Base-by-base conservation (phyloP, 2,888 invertebrate genomes). In the Ochropleura leucogaster region DNA sequence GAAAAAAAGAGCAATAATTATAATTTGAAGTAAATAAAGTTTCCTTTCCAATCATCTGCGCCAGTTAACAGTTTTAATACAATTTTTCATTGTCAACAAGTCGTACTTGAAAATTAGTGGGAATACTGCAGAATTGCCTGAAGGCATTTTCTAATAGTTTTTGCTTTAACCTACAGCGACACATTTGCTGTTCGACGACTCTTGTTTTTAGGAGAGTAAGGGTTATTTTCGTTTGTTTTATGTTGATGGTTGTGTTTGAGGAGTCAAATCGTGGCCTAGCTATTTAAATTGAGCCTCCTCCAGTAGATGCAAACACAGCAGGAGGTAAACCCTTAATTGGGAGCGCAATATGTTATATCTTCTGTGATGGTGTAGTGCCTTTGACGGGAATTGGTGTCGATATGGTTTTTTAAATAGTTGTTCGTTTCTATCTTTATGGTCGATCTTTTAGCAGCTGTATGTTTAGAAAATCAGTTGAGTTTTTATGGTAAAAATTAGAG, bases 281-380 rank as follows among this genome's bases (percentile, higher is more conserved):
- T 93, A 95, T 96, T 96, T 93, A 93, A 93, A 92, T 90, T 89
- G 91, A 92, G 93, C 91, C 92, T 92, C 91, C 90, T 91, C 92
- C 94, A 91, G 95, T 94, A 93, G 95, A 94, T 87, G 85, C 84
- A 84, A 89, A 89, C 94, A 14, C 96, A 96, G 96, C 96, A 92
- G 96, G 96, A 95, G 91, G 96, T 90, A 87, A 85, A 85, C 89
- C 96, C 95, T 94, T 96, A 96, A 96, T 96, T 96, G 96, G 96
- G 90, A 93, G 93, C 89, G 94, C 95, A 93, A 96, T 96, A 96
- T 93, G 94, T 96, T 95, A 95, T 89, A 87, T 89, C 91, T 92
- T 92, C 91, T 90, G 88, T 90, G 83, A 89, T 88, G 89, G 86
- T 85, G 83, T 86, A 88, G 86, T 89, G 79, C 79, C 79, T 78